These are phyloP conservation scores for Chaetura pelagica DNA, from an alignment of 2,113 vertebrate species.

Conservation along the genomic window DNA sequence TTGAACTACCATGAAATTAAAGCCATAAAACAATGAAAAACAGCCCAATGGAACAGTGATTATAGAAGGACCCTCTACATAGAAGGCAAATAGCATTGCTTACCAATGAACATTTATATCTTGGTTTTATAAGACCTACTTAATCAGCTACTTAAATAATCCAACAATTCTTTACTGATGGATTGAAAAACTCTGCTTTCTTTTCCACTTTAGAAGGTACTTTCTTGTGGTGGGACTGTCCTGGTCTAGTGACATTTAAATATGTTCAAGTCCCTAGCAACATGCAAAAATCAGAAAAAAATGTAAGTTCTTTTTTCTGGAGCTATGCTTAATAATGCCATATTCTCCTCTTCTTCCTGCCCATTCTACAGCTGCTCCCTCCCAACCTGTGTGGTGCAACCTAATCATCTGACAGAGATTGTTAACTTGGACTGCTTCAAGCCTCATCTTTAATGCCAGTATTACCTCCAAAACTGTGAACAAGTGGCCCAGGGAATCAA, in stretches of 20 bases:
- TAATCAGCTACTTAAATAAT: not conserved
- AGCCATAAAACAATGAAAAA: not conserved
- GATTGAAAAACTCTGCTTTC: not conserved
- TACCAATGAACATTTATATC: not conserved
- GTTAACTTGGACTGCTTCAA: not conserved
- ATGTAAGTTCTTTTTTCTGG: not conserved
- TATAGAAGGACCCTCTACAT: not conserved
- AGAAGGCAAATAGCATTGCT: not conserved
- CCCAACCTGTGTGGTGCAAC: not conserved
- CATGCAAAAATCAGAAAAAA: not conserved
- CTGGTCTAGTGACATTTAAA: not conserved
- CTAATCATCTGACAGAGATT: not conserved
- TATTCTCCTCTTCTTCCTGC: not conserved
- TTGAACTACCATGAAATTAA: not conserved
- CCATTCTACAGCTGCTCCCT: not conserved
- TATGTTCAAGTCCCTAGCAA: not conserved
- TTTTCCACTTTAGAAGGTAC: not conserved
- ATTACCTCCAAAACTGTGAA: not conserved
- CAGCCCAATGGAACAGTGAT: not conserved
- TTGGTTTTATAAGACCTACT: not conserved
- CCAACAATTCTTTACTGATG: not conserved
- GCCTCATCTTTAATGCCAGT: not conserved
- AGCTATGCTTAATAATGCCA: not conserved
- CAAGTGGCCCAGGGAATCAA: not conserved
- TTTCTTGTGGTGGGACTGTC: not conserved